Conservation (phyloP, 64 coral and sea anemone genomes). For the Stichodactyla mertensii region DNA sequence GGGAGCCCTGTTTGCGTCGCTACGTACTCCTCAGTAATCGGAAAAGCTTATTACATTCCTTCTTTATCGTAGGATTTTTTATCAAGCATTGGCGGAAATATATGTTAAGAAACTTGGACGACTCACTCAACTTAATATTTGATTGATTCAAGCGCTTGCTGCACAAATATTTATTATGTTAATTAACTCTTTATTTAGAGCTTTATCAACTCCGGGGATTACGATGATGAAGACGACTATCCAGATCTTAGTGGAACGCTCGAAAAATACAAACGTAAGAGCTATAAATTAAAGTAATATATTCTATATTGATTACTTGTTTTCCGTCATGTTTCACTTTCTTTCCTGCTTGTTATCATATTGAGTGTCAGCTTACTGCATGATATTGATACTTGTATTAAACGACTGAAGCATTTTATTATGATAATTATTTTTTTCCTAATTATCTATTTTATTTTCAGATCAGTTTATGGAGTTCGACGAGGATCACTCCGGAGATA, state of each 20-base stretch:
- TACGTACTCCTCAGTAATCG: background rate
- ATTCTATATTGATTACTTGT: background rate
- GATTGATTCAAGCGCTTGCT: background rate
- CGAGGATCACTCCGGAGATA: constrained; percentile 80
- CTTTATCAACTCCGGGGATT: constrained; percentile 75
- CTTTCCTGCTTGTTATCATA: background rate
- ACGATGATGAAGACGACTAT: constrained; percentile 94
- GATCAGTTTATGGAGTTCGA: constrained; percentile 99
- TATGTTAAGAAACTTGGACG: background rate
- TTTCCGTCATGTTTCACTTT: background rate
- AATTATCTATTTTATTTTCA: background rate
- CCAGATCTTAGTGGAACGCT: constrained; percentile 64
- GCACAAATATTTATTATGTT: constrained; percentile 5
- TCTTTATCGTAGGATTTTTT: background rate
- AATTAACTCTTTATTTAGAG: constrained; percentile 33
- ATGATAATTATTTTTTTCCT: no score
- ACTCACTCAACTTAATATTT: background rate
- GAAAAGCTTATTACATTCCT: background rate
- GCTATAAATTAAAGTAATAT: background rate
- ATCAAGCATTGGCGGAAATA: background rate
- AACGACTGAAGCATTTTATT: no score
- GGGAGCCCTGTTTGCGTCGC: background rate
- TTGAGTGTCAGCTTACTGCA: background rate
- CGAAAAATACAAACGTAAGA: constrained; percentile 84
- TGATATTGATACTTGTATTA: background rate